phyloP scores from a whole-genome alignment of 2,888 invertebrate genomes.

The Melinaea marsaeus region DNA sequence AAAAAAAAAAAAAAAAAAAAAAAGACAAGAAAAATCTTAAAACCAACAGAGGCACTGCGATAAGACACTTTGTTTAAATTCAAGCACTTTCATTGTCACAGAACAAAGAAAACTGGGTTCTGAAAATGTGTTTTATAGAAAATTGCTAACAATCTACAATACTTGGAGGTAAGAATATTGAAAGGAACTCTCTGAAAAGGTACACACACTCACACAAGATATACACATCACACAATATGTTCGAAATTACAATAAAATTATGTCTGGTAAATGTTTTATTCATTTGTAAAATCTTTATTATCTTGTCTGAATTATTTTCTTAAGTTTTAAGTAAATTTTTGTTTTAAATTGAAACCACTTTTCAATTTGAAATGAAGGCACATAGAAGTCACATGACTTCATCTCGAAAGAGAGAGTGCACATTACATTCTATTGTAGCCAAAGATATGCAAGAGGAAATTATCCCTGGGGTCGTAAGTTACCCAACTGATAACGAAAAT shows the following conservation, averaged over 20 bases:
- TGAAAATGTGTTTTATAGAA: slow-evolving; percentile 62
- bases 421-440: slow-evolving; percentile 2
- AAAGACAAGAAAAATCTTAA: slow-evolving; percentile 57
- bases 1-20: too few relatives aligned
- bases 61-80: slow-evolving; percentile 63
- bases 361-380: too few relatives aligned
- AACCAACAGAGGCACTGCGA: slow-evolving; percentile 64
- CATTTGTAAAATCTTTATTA: too few relatives aligned
- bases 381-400: too few relatives aligned
- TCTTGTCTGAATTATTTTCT: too few relatives aligned
- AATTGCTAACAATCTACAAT: slow-evolving; percentile 52
- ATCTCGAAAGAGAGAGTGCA: too few relatives aligned
- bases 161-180: slow-evolving; percentile 29
- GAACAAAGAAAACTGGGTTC: slow-evolving; percentile 59
- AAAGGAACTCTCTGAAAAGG: neutral
- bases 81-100: slow-evolving; percentile 62
- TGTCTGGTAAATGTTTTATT: too few relatives aligned
- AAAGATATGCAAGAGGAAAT: slow-evolving; percentile 12
- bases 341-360: too few relatives aligned
- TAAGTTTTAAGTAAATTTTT: too few relatives aligned
- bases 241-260: too few relatives aligned
- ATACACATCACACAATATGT: too few relatives aligned
- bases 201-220: too few relatives aligned
- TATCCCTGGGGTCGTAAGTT: slow-evolving; percentile 8
- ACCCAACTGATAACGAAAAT: slow-evolving; percentile 7